Conservation (phyloP, 2,113 vertebrate species). For the Todiramphus saurophagus region DNA sequence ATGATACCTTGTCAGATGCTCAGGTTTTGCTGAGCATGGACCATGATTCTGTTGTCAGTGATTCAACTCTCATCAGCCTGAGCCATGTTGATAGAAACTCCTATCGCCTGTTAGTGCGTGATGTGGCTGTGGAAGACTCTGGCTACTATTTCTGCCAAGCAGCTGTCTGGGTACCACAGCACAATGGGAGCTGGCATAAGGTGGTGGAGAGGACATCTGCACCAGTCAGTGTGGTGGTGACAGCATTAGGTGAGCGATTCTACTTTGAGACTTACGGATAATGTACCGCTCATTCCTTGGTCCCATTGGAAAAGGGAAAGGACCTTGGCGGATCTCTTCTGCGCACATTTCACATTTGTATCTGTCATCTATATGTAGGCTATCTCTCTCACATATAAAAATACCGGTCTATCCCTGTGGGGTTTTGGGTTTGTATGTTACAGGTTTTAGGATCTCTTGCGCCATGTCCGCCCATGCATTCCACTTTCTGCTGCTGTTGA, state of each 20-base stretch:
- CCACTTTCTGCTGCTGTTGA: neutral
- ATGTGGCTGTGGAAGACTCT: conserved; percentile 66
- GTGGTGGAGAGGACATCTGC: conserved; percentile 73
- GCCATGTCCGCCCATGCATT: neutral
- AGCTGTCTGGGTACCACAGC: conserved; percentile 72
- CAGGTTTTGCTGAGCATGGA: conserved; percentile 70
- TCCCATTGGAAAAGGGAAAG: neutral
- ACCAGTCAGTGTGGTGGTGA: conserved; percentile 67
- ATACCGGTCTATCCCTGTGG: neutral
- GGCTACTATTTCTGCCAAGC: conserved; percentile 81
- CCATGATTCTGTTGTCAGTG: conserved; percentile 67
- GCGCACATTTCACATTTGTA: neutral
- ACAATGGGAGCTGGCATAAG: conserved; percentile 78
- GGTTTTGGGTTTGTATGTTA: neutral
- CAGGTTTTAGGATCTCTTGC: neutral
- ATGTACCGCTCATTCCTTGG: neutral
- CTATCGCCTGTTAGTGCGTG: conserved; percentile 74
- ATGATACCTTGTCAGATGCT: conserved; percentile 47
- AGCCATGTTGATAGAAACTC: conserved; percentile 69
- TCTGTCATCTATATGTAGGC: neutral
- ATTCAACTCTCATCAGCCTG: conserved; percentile 68
- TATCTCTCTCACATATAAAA: neutral
- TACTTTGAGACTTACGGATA: neutral
- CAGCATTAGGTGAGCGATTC: conserved; percentile 69
- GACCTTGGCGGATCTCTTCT: neutral